Evolutionary conservation across 2,888 invertebrate genomes (phyloP), one percentile per base, ranked within the genome.

Genomic region (Drosophila nigricruria): DNA sequence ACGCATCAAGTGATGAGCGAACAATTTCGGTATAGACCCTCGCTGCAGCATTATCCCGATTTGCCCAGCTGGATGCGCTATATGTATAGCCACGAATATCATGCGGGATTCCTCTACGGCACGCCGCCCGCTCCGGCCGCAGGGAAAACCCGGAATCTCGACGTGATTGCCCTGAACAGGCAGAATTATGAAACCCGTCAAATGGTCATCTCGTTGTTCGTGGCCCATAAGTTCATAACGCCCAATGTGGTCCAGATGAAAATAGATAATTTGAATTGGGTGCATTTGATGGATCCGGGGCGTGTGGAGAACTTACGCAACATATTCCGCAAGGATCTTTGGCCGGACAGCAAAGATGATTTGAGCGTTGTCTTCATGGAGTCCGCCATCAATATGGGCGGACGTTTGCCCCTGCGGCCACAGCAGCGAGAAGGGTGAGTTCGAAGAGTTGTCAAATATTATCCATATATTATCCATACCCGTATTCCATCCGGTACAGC

Each of bases 241-340:
- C 95, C 94, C 47, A 95, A 96, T 90, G 96, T 97, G 87, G 96
- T 97, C 6, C 96, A 97, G 90, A 93, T 98, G 88, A 98, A 98
- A 93, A 97, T 98, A 53, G 96, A 97, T 91, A 98, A 98, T 92
- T 93, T 97, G 27, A 97, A 98, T 90, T 96, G 97, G 60, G 97
- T 97, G 77, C 97, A 98, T 30, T 94, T 98, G 89, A 96, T 98
- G 90, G 96, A 97, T 92, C 94, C 95, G 18, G 94, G 93, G 77
- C 94, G 96, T 65, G 96, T 97, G 93, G 95, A 96, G 38, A 94
- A 95, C 36, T 93, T 98, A 5, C 95, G 96, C 75, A 96, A 96
- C 82, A 95, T 98, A 59, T 96, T 97, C 84, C 94, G 95, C 27
- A 95, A 95, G 34, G 95, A 95, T 68, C 93, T 98, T 16, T 98